Evolutionary conservation across 1,140 invertebrate species (phyloP).

Genomic region (Trichomalopsis sarcophagae): DNA sequence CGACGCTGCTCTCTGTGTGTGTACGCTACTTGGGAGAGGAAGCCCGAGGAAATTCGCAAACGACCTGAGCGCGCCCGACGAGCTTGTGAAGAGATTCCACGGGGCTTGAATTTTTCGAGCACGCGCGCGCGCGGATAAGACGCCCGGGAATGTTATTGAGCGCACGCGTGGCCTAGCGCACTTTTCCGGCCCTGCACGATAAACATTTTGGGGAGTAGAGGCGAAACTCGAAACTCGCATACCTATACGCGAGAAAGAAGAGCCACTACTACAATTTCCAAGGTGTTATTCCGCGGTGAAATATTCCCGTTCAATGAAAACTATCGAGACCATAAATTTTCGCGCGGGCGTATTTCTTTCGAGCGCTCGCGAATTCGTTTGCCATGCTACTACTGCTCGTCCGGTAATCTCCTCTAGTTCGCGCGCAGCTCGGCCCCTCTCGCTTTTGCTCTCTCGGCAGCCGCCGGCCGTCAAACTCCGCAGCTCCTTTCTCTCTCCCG

Average conservation of each 20-base stretch:
- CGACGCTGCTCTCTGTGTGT: not conserved
- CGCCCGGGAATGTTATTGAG: not conserved
- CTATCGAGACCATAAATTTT: slow-evolving; percentile 54
- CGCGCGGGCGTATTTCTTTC: slow-evolving; percentile 39
- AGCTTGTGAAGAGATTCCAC: not conserved
- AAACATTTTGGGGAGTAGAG: too few species aligned
- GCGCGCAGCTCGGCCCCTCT: not conserved
- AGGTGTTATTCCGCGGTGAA: slow-evolving; percentile 57
- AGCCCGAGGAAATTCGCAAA: slow-evolving; percentile 16
- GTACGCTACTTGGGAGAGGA: not conserved
- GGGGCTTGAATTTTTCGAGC: slow-evolving; percentile 5
- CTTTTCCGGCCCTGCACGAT: too few species aligned
- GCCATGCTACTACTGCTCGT: not conserved
- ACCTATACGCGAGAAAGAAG: not conserved
- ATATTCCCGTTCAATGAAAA: slow-evolving; percentile 57
- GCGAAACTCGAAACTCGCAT: too few species aligned
- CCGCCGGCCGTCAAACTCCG: slow-evolving; percentile 19
- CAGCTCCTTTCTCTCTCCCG: not conserved
- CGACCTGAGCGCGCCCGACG: slow-evolving; percentile 1
- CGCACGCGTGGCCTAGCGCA: not conserved
- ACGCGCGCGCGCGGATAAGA: not conserved
- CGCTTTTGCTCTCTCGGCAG: not conserved
- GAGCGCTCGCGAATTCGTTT: slow-evolving; percentile 16
- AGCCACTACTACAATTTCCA: slow-evolving; percentile 16
- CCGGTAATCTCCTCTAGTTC: slow-evolving; percentile 44